Evolutionary conservation across 2,888 invertebrate genomes (phyloP).

Genomic region (Ryuthela nishihirai): DNA sequence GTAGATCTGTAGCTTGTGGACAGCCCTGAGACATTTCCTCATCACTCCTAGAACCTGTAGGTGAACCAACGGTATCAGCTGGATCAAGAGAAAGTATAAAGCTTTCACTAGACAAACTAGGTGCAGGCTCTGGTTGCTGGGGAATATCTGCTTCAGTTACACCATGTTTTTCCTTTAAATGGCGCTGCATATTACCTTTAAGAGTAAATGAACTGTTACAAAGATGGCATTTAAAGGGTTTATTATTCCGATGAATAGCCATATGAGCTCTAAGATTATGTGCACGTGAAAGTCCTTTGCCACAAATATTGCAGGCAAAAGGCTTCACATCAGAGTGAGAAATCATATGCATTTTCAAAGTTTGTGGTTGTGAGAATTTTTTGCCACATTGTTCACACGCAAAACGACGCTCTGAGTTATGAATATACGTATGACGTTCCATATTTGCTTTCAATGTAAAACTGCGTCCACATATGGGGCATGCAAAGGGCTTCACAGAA

Average conservation of each 20-base stretch:
- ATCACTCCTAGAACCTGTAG: conserved; percentile 18
- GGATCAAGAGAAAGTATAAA: conserved; percentile 28
- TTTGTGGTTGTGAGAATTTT: conserved; percentile 52
- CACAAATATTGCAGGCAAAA: conserved; percentile 50
- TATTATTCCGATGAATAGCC: conserved; percentile 51
- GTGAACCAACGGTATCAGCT: conserved; percentile 19
- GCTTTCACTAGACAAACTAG: conserved; percentile 27
- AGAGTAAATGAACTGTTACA: conserved; percentile 52
- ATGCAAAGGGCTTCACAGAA: conserved; percentile 49
- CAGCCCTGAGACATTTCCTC: conserved; percentile 32
- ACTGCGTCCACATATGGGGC: conserved; percentile 48
- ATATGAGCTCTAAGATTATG: conserved; percentile 53
- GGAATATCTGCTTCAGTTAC: conserved; percentile 35
- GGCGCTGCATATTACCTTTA: conserved; percentile 47
- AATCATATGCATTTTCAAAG: conserved; percentile 52
- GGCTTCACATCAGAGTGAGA: conserved; percentile 52
- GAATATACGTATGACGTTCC: conserved; percentile 51
- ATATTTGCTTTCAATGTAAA: conserved; percentile 53
- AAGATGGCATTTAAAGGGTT: conserved; percentile 49
- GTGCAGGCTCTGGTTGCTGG: conserved; percentile 15
- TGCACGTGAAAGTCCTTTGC: conserved; percentile 51
- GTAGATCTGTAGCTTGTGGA: conserved; percentile 18
- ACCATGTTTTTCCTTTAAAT: conserved; percentile 42
- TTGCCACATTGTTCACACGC: conserved; percentile 51
- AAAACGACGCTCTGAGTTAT: conserved; percentile 48